These are phyloP conservation scores for Copidosoma floridanum DNA, from an alignment of 1,140 invertebrate genomes.

Conservation along the genomic window DNA sequence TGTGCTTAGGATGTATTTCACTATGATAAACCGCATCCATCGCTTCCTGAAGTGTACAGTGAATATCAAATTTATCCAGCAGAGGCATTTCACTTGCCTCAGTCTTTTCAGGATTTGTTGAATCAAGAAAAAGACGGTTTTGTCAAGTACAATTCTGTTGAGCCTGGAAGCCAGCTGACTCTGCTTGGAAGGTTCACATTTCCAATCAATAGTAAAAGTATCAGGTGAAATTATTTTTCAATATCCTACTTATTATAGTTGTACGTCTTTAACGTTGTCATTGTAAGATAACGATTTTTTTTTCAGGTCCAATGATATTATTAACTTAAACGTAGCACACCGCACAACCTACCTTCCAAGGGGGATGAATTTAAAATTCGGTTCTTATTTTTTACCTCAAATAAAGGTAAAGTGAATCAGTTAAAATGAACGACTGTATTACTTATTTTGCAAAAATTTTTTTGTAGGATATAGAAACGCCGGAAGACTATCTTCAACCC, in stretches of 20 bases:
- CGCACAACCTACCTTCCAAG: constrained; percentile 12
- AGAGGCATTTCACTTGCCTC: constrained; percentile 42
- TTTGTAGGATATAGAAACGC: constrained; percentile 21
- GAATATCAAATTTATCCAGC: constrained; percentile 46
- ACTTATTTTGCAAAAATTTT: constrained; percentile 11
- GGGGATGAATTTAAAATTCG: constrained; percentile 9
- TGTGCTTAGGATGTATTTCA: constrained; percentile 46
- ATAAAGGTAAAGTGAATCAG: constrained; percentile 25
- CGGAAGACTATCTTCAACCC: constrained; percentile 19
- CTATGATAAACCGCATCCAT: constrained; percentile 40
- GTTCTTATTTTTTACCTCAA: constrained; percentile 29
- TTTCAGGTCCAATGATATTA: constrained; percentile 8
- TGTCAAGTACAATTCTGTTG: constrained; percentile 10
- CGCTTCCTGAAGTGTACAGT: constrained; percentile 33
- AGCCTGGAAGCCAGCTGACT: constrained; percentile 27
- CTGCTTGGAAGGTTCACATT: constrained; percentile 31
- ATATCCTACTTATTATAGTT: background rate
- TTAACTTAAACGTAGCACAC: constrained; percentile 6
- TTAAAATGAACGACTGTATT: background rate
- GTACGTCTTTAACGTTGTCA: background rate
- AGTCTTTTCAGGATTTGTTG: constrained; percentile 42
- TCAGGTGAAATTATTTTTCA: constrained; percentile 9
- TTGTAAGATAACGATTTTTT: too few relatives aligned
- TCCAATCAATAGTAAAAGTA: constrained; percentile 17
- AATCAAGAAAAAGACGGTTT: constrained; percentile 23